Evolutionary conservation across 2,888 invertebrate species (phyloP), one percentile per base, ranked within the genome.

Genomic region (Habroteleia sp.): DNA sequence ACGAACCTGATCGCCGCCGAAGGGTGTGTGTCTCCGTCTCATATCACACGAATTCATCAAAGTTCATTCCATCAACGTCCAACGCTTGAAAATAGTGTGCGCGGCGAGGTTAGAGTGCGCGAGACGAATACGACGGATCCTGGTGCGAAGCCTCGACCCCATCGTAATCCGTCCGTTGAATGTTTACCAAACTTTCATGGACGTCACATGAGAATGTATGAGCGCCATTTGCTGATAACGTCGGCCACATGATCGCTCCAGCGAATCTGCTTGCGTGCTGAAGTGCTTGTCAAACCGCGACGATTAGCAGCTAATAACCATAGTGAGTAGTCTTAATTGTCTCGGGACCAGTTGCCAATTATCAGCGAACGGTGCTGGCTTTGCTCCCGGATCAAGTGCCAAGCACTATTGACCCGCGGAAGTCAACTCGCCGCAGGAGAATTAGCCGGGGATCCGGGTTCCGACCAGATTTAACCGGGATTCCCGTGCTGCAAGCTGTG

Each of bases 11-110:
- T 77, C 74, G 66, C 56, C 74, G 65, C 72, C 63, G 50, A 77
- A 81, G 82, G 81, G 83, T 81, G 82, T 82, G 82, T 79, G 83
- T 82, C 52, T 75, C 77, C 83, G 78, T 79, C 78, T 48, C 68
- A 77, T 80, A 77, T 74, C 79, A 56, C 60, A 68, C 75, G 78
- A 78, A 77, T 81, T 80, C 80, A 80, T 79, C 81, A 77, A 82
- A 82, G 80, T 81, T 80, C 65, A 74, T 78, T 72, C 77, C 74
- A 74, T 75, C 65, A 66, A 74, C 29, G 71, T 74, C 73, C 74
- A 74, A 71, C 71, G 66, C 33, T 33, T 25, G 33, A 65, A 56
- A 48, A 48, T 41, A 35, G 63, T 46, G 37, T 41, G 56, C 71
- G 71, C 11, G 37, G 3, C 42, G 50, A 62, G 71, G 60, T 50